Evolutionary conservation across 2,113 vertebrate species (phyloP).

Genomic region (Anguilla japonica): DNA sequence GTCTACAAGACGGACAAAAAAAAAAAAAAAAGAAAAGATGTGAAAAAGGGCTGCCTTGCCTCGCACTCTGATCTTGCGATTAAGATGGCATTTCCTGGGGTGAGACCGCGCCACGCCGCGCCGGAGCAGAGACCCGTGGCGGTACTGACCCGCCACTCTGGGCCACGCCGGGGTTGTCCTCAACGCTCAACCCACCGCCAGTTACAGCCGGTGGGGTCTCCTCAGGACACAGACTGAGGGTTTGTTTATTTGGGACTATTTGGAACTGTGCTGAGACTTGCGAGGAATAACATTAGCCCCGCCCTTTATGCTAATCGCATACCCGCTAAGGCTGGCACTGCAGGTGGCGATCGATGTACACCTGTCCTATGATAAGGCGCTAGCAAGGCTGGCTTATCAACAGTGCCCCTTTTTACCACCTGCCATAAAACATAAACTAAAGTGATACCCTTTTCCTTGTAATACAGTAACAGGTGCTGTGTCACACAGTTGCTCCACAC

Average conservation of each 20-base stretch:
- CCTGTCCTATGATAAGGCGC: neutral
- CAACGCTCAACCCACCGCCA: constrained; percentile 34
- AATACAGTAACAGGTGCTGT: neutral
- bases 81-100: neutral
- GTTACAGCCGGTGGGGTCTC: constrained; percentile 43
- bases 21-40: neutral
- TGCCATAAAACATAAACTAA: too few relatives aligned
- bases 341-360: neutral
- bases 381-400: neutral
- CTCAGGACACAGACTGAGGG: constrained; percentile 28
- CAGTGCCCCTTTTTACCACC: too few relatives aligned
- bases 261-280: constrained; percentile 29
- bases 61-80: neutral
- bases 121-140: neutral
- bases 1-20: neutral
- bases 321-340: constrained; percentile 13
- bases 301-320: constrained; percentile 8
- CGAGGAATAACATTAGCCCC: constrained; percentile 31
- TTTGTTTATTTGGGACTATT: constrained; percentile 28
- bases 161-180: constrained; percentile 4
- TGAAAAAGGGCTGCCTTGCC: too few relatives aligned
- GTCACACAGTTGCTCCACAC: neutral
- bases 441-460: neutral
- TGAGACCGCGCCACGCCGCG: neutral
- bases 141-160: neutral